Evolutionary conservation across 2,797 vertebrate genomes (phyloP).

Genomic region (Yasuhikotakia modesta): DNA sequence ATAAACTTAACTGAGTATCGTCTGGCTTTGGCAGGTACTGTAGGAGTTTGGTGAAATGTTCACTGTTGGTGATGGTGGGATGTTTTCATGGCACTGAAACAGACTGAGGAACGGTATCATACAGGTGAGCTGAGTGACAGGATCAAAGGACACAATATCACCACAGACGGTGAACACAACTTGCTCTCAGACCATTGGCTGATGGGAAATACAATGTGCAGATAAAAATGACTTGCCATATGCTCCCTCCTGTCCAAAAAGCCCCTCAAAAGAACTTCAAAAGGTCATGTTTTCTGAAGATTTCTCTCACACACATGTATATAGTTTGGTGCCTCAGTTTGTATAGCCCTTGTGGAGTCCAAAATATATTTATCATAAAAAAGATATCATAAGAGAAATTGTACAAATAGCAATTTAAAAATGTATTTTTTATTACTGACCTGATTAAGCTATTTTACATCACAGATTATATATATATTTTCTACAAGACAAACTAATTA

Average conservation of each 20-base stretch:
- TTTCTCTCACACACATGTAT: neutral
- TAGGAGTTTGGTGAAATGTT: conserved; percentile 51
- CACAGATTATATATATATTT: no score
- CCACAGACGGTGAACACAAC: conserved; percentile 27
- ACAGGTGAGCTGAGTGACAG: conserved; percentile 38
- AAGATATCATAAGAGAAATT: no score
- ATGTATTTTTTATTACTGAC: neutral
- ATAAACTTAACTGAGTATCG: conserved; percentile 30
- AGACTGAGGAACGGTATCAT: conserved; percentile 37
- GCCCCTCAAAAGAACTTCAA: conserved; percentile 10
- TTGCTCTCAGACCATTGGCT: conserved; percentile 41
- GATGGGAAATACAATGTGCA: conserved; percentile 44
- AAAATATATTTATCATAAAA: no score
- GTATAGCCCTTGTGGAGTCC: neutral
- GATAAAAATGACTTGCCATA: conserved; percentile 52
- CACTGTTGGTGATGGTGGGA: conserved; percentile 50
- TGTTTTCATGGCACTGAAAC: conserved; percentile 30
- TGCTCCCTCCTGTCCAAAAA: conserved; percentile 22
- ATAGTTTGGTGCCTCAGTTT: neutral
- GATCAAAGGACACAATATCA: conserved; percentile 61
- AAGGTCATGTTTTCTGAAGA: neutral
- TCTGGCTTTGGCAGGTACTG: conserved; percentile 36
- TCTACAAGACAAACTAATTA: no score
- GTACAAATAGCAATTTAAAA: neutral
- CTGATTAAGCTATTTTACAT: neutral